phyloP scores from a whole-genome alignment of 1,140 invertebrate species.

The Panulirus ornatus region DNA sequence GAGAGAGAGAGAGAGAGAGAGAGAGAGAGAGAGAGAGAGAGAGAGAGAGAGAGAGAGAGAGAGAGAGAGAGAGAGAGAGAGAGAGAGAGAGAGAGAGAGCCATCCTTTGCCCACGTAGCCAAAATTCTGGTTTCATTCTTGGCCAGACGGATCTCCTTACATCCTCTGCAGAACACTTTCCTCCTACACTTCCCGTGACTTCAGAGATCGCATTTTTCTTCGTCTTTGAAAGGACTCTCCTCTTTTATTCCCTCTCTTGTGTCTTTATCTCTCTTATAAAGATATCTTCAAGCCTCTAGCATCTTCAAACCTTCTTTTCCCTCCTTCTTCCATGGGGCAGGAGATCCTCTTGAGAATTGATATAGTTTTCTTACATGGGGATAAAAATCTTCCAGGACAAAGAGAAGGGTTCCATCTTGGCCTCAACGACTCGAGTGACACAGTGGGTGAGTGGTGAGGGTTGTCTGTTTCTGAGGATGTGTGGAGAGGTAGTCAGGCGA shows the following conservation, averaged over 20 bases:
- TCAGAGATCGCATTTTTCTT: neutral
- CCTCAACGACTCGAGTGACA: no score
- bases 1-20: constrained; percentile 42
- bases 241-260: neutral
- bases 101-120: no score
- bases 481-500: no score
- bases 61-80: neutral
- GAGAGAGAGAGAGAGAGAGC: neutral
- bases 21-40: neutral
- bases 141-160: neutral
- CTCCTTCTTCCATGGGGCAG: no score
- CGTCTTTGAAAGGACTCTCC: neutral
- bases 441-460: no score
- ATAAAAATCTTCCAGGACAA: no score
- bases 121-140: neutral
- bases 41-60: neutral
- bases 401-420: no score
- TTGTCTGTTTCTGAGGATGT: no score
- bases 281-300: neutral
- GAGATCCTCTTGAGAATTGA: no score
- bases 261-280: neutral
- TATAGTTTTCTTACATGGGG: constrained; percentile 1
- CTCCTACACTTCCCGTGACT: neutral
- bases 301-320: neutral
- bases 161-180: neutral